phyloP scores from a whole-genome alignment of 2,888 invertebrate species.

The Rhagonycha lutea region DNA sequence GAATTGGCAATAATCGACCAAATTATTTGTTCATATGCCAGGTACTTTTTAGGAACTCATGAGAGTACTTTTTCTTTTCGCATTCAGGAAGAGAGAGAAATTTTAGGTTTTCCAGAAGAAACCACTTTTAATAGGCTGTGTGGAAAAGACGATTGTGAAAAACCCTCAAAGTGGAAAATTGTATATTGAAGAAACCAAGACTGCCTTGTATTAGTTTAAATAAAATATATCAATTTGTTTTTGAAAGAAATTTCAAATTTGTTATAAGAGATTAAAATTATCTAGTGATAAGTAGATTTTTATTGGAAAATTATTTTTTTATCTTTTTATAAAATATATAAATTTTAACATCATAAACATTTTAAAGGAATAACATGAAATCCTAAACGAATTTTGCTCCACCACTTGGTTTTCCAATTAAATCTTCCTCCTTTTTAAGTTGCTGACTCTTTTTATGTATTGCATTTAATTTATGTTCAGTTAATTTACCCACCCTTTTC shows the following conservation, averaged over 20 bases:
- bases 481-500: conserved; percentile 54
- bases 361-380: background rate
- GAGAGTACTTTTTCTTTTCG: conserved; percentile 96
- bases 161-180: conserved; percentile 79
- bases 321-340: background rate
- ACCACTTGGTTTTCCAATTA: conserved; percentile 33
- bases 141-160: conserved; percentile 68
- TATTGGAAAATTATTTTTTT: background rate
- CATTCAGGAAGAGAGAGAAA: conserved; percentile 97
- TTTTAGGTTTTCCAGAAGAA: conserved; percentile 79
- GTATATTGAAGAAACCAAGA: conserved; percentile 56
- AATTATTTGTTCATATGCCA: conserved; percentile 88
- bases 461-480: conserved; percentile 54
- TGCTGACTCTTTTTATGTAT: conserved; percentile 48
- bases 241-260: background rate
- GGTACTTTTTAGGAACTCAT: conserved; percentile 87
- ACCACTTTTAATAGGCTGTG: conserved; percentile 91
- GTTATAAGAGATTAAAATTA: background rate
- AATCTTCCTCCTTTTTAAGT: conserved; percentile 48
- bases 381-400: background rate
- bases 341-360: background rate
- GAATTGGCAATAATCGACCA: conserved; percentile 93
- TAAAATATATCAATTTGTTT: background rate
- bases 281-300: background rate
- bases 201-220: background rate